Evolutionary conservation across 2,113 vertebrate genomes (phyloP).

Genomic region (Hylia prasina): DNA sequence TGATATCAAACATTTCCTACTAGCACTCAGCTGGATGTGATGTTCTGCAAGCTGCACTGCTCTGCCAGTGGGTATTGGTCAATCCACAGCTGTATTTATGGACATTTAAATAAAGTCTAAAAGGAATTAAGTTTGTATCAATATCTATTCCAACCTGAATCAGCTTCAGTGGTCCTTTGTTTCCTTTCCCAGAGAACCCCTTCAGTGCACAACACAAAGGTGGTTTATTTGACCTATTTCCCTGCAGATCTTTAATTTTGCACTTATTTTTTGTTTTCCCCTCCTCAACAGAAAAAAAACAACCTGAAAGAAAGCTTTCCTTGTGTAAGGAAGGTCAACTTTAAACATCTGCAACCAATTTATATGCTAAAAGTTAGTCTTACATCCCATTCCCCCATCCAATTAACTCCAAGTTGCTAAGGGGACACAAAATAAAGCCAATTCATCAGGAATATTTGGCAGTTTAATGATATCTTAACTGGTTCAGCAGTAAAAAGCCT

Average conservation of each 20-base stretch:
- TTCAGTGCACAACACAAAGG: neutral
- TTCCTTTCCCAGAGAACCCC: neutral
- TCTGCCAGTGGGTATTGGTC: neutral
- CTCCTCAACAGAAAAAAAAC: neutral
- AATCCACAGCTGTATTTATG: neutral
- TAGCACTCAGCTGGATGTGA: too few relatives aligned
- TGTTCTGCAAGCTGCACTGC: neutral
- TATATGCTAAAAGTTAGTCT: neutral
- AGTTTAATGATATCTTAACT: neutral
- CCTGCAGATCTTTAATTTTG: neutral
- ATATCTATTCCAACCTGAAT: neutral
- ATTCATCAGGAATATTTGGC: neutral
- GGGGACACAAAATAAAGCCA: neutral
- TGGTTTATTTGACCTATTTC: neutral
- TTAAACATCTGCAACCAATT: slow-evolving; percentile 8
- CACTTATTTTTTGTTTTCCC: neutral
- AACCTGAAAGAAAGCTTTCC: neutral
- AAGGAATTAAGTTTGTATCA: neutral
- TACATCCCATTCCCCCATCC: neutral
- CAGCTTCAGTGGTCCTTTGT: neutral
- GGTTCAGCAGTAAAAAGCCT: neutral
- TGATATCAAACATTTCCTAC: neutral
- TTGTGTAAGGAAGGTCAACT: neutral
- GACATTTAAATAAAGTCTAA: neutral
- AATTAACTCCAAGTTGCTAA: neutral